Base-by-base conservation (phyloP, 1,140 invertebrate species). In the Cecropterus lyciades region DNA sequence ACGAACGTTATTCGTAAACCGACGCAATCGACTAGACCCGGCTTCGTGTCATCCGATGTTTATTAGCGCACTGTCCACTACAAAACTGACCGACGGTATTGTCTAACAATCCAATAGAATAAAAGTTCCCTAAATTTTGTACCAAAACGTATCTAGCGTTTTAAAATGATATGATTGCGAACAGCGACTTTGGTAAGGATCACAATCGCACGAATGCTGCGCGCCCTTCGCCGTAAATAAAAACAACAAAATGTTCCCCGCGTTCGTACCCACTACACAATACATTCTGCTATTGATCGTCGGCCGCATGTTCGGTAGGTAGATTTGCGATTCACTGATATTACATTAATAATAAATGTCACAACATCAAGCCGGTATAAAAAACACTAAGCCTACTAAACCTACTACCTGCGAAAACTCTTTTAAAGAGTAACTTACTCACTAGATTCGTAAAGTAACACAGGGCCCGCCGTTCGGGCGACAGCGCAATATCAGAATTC, bases 361-460 rank as follows among this genome's bases (percentile, higher is more conserved):
- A 92, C 92, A 93, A 93, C 92, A 93, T 92, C 92, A 93, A 93
- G 92, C 92, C 85, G 80, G 92, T 92, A 92, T 93, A 93, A 93
- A 92, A 92, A 93, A 92, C 91, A 93, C 91, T 93, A 93, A 93
- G 92, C 92, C 89, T 93, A 93, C 87, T 91, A 92, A 87, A 89
- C 82, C 88, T 92, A 92, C 91, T 92, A 92, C 88, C 86, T 92
- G 90, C 91, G 87, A 91, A 92, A 89, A 87, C 92, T 92, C 92
- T 93, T 92, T 92, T 87, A 85, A 92, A 93, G 92, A 92, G 92
- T 77, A 85, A 91, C 92, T 93, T 93, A 93, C 85, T 80, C 46
- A 65, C 92, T 93, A 93, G 57, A 68, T 87, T 92, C 87, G 88
- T 91, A 91, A 92, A 89, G 83, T 89, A 90, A 92, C 87, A 87